phyloP scores from a whole-genome alignment of 2,888 invertebrate genomes.

The Oligia strigilis region DNA sequence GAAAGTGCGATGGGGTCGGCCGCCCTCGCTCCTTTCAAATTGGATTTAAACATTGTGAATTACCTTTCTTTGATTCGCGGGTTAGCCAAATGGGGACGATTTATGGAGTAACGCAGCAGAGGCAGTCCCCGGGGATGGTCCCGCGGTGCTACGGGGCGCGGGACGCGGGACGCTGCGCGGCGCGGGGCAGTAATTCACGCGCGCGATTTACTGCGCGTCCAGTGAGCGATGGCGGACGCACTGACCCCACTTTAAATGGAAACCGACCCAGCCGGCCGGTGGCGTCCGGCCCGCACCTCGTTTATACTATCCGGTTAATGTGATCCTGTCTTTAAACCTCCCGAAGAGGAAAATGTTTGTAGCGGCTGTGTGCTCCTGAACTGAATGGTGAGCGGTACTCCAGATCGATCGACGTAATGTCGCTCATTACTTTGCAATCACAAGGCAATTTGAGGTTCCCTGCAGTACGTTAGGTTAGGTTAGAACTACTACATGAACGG shows the following conservation, averaged over 20 bases:
- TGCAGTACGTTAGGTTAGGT: slow-evolving; percentile 12
- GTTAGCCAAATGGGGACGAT: slow-evolving; percentile 88
- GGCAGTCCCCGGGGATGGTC: slow-evolving; percentile 62
- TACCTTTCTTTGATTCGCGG: slow-evolving; percentile 89
- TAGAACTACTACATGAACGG: slow-evolving; percentile 26
- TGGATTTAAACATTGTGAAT: slow-evolving; percentile 89
- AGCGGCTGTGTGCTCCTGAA: slow-evolving; percentile 33
- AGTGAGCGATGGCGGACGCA: slow-evolving; percentile 74
- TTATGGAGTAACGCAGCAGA: slow-evolving; percentile 81
- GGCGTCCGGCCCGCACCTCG: slow-evolving; percentile 70
- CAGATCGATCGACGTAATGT: slow-evolving; percentile 27
- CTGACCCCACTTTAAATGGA: slow-evolving; percentile 80
- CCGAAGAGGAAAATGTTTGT: slow-evolving; percentile 71
- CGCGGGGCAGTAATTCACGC: slow-evolving; percentile 72
- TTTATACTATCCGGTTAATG: slow-evolving; percentile 84
- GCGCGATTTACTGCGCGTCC: slow-evolving; percentile 80
- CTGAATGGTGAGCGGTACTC: slow-evolving; percentile 10
- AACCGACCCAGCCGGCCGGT: slow-evolving; percentile 65
- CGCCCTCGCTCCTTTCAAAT: slow-evolving; percentile 77
- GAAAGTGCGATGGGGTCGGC: slow-evolving; percentile 68
- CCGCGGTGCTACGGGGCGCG: slow-evolving; percentile 33
- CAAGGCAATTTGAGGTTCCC: slow-evolving; percentile 37
- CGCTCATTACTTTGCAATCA: slow-evolving; percentile 27
- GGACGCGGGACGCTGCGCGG: slow-evolving; percentile 62
- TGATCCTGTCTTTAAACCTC: slow-evolving; percentile 84